Evolutionary conservation across 2,797 vertebrate species (phyloP).

Genomic region (Sylvia borin): DNA sequence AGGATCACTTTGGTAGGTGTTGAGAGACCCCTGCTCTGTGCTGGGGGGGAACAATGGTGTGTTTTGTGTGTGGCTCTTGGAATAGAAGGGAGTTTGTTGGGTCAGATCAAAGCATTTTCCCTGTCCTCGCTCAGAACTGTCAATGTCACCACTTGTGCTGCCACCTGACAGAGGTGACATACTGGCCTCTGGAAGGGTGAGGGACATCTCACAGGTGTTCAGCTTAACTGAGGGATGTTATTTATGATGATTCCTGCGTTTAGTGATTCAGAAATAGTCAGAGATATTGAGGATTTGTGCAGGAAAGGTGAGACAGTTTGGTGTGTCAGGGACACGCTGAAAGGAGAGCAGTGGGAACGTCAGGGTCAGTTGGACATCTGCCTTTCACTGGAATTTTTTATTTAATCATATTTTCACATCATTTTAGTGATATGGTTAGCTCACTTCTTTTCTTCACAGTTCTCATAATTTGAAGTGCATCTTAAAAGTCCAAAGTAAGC

Average conservation of each 20-base stretch:
- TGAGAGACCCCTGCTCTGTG: neutral
- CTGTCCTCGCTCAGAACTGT: neutral
- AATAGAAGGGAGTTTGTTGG: neutral
- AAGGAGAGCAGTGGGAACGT: neutral
- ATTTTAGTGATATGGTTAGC: neutral
- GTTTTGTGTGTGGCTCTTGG: neutral
- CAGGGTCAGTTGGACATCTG: neutral
- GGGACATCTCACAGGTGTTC: neutral
- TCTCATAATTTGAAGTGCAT: neutral
- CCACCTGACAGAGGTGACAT: neutral
- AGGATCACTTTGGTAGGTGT: neutral
- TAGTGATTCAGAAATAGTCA: neutral
- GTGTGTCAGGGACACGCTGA: neutral
- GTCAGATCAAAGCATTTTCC: neutral
- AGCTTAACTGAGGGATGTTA: neutral
- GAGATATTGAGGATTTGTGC: neutral
- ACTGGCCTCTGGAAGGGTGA: neutral
- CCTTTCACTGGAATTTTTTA: neutral
- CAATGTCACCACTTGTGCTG: neutral
- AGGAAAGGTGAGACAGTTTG: neutral
- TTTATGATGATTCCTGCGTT: neutral
- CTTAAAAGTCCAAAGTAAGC: neutral
- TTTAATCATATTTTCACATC: neutral
- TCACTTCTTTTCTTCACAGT: neutral
- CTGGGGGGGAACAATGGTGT: neutral